Evolutionary conservation across 2,888 invertebrate genomes (phyloP).

Genomic region (Megastigmus dorsalis): DNA sequence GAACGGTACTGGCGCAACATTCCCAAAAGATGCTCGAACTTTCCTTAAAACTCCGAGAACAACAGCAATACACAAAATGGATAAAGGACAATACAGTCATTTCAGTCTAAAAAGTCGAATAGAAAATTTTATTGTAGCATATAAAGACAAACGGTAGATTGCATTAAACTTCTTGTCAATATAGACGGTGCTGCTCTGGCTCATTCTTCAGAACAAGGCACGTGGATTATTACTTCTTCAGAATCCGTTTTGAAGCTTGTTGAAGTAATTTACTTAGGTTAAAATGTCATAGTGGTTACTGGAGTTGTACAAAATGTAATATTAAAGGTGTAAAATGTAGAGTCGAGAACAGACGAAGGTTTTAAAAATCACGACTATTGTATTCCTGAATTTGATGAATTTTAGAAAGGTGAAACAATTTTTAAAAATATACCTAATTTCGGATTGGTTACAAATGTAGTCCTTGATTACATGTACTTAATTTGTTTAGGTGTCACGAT

Average conservation of each 20-base stretch:
- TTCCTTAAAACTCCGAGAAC: constrained; percentile 6
- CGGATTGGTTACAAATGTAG: constrained; percentile 34
- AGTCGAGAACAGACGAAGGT: constrained; percentile 26
- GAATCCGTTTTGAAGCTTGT: background rate
- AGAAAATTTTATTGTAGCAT: background rate
- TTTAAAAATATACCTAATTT: constrained; percentile 36
- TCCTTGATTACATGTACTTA: constrained; percentile 51
- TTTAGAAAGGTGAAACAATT: too few relatives aligned
- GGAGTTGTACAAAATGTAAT: background rate
- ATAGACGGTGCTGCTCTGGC: background rate
- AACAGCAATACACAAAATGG: background rate
- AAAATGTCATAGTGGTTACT: constrained; percentile 25
- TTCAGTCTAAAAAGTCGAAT: background rate
- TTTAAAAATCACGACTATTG: too few relatives aligned
- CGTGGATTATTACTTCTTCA: background rate
- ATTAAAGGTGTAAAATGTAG: constrained; percentile 1
- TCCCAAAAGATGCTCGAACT: too few relatives aligned
- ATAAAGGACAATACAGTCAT: background rate
- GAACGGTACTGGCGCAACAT: too few relatives aligned
- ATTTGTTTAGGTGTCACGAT: constrained; percentile 37
- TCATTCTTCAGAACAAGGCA: background rate
- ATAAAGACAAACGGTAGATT: background rate
- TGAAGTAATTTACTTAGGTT: constrained; percentile 13
- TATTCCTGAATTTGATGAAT: too few relatives aligned
- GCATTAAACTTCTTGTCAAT: background rate